Evolutionary conservation across 2,888 invertebrate species (phyloP).

Genomic region (Caenorhabditis japonica): DNA sequence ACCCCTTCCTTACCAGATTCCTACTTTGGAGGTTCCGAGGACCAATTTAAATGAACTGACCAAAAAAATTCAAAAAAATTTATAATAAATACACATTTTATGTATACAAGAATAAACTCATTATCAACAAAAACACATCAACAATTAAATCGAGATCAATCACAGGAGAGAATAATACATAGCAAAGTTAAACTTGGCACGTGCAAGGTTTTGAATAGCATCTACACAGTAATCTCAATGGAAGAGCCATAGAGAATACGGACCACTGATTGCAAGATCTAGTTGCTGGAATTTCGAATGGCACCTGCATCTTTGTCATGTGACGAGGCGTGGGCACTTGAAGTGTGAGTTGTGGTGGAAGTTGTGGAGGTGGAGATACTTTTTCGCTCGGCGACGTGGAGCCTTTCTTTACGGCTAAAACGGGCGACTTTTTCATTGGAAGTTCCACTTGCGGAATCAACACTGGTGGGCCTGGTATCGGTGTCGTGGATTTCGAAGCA

Average conservation of each 20-base stretch:
- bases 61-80: no score
- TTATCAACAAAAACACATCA: no score
- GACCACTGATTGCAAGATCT: constrained; percentile 38
- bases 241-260: constrained; percentile 41
- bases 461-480: constrained; percentile 35
- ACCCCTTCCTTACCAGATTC: no score
- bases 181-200: constrained; percentile 1
- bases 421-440: not conserved
- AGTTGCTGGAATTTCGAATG: constrained; percentile 21
- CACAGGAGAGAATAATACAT: no score
- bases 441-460: constrained; percentile 30
- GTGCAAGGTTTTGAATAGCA: constrained; percentile 33
- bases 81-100: no score
- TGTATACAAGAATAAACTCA: no score
- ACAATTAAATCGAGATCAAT: no score
- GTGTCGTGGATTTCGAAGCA: constrained; percentile 15
- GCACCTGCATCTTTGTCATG: not conserved
- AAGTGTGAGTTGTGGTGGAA: constrained; percentile 14
- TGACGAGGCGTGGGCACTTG: constrained; percentile 12
- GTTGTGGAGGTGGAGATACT: constrained; percentile 37
- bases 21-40: no score
- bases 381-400: constrained; percentile 13
- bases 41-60: no score
- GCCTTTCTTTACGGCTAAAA: no score
- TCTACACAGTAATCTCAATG: constrained; percentile 17